Conservation (phyloP, 1,140 invertebrate genomes). For the Lepidurus apus region DNA sequence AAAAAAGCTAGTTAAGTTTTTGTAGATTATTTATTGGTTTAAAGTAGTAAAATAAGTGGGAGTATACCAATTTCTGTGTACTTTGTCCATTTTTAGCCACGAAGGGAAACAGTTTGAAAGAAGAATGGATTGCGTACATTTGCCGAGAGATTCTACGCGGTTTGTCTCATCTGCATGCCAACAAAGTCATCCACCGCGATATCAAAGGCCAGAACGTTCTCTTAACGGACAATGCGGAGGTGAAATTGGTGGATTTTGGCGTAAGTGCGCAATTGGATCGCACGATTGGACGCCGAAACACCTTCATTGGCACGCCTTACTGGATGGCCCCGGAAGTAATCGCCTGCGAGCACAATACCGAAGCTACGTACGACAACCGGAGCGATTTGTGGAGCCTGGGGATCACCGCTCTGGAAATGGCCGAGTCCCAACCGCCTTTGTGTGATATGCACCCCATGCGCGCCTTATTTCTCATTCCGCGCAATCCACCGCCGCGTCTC, state of each 20-base stretch:
- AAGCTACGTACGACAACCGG: conserved; percentile 98
- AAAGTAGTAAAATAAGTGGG: background rate
- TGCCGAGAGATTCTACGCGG: conserved; percentile 95
- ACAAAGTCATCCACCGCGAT: conserved; percentile 99
- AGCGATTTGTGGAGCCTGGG: conserved; percentile 98
- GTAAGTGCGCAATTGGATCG: conserved; percentile 98
- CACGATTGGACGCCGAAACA: conserved; percentile 96
- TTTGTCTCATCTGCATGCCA: conserved; percentile 93
- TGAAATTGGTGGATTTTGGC: conserved; percentile 99
- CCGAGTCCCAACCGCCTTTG: conserved; percentile 96
- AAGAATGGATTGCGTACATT: conserved; percentile 99
- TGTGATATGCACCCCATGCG: conserved; percentile 99
- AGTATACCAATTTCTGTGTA: conserved; percentile 31
- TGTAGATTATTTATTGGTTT: background rate
- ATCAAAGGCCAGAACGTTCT: conserved; percentile 99
- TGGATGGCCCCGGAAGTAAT: conserved; percentile 99
- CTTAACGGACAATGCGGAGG: conserved; percentile 98
- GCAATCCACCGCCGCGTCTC: conserved; percentile 92
- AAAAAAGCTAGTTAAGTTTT: background rate
- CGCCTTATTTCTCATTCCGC: conserved; percentile 94
- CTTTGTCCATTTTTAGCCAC: conserved; percentile 55
- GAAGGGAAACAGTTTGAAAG: conserved; percentile 94
- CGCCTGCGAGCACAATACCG: conserved; percentile 99
- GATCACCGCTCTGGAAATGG: conserved; percentile 99
- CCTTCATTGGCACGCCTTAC: conserved; percentile 98